Evolutionary conservation across 1,140 invertebrate species (phyloP).

Genomic region (Drosophila kepulauana): DNA sequence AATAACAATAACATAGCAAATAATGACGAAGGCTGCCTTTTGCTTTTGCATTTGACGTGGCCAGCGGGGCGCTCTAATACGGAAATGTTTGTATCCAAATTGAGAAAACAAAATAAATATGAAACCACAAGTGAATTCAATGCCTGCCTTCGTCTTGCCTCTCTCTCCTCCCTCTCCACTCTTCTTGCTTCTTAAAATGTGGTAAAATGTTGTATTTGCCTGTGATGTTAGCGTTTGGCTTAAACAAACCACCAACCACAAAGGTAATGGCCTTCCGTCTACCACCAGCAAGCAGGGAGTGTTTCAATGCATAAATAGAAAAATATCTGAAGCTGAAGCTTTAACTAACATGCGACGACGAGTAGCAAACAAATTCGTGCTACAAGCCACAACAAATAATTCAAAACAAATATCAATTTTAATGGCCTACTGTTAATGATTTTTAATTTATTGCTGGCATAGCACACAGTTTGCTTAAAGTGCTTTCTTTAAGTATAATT

Average conservation of each 20-base stretch:
- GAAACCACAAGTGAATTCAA: conserved; percentile 14
- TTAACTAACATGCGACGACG: no score
- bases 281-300: background rate
- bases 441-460: no score
- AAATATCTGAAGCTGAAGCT: background rate
- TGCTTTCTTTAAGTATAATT: no score
- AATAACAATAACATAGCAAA: background rate
- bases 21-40: conserved; percentile 1
- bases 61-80: conserved; percentile 15
- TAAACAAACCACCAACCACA: conserved; percentile 15
- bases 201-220: conserved; percentile 17
- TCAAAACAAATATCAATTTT: background rate
- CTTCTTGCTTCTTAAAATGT: conserved; percentile 16
- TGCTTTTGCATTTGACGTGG: conserved; percentile 14
- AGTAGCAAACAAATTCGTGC: no score
- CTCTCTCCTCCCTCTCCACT: no score
- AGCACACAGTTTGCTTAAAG: no score
- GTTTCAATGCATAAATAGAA: background rate
- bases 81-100: conserved; percentile 24
- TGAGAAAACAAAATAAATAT: conserved; percentile 18
- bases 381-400: background rate
- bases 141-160: background rate
- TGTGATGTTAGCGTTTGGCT: conserved; percentile 12
- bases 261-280: conserved; percentile 1
- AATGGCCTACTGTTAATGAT: background rate